Evolutionary conservation across 1,140 invertebrate species (phyloP), one percentile per base, ranked within the genome.

Genomic region (Lanistes nyassanus): DNA sequence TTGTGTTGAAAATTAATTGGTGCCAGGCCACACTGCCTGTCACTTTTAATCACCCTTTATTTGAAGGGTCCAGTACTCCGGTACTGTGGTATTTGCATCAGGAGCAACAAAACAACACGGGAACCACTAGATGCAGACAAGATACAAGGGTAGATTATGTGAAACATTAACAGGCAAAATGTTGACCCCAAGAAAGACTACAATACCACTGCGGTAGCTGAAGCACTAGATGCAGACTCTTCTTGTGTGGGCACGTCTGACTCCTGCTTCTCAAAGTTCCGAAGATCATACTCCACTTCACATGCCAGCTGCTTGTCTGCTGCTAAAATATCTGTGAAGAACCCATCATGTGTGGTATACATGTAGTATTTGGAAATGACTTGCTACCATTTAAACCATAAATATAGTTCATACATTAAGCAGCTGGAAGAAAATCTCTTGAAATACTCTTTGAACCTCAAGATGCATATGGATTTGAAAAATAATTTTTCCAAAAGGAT

Each of bases 261-360:
- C 56, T 85, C 76, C 51, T 89, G 77, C 56, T 85, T 85, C 67
- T 88, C 86, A 85, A 88, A 88, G 37, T 85, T 87, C 21, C 86
- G 82, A 39, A 91, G 72, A 77, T 91, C 90, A 86, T 88, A 91
- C 75, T 89, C 86, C 69, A 92, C 90, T 80, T 91, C 90, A 60
- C 85, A 87, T 0, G 90, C 88, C 36, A 91, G 78, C 64, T 90
- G 88, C 75, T 87, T 88, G 76, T 92, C 90, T 62, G 86, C 89
- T 53, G 88, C 82, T 73, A 92, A 76, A 47, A 91, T 88, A 34
- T 91, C 90, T 87, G 76, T 16, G 75, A 75, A 31, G 64, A n/a
- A n/a, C 39, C 47, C 72, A 64, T 51, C 26, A 47, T 21, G 19
- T 31, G 3, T 47, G 26, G 60, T 76, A 19, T 69, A 66, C 58